A percentile compares a stretch with the other conserved stretches of the same genome.
Evolutionary conservation across 2,888 invertebrate genomes (phyloP).

Genomic region (Acleris holmiana): DNA sequence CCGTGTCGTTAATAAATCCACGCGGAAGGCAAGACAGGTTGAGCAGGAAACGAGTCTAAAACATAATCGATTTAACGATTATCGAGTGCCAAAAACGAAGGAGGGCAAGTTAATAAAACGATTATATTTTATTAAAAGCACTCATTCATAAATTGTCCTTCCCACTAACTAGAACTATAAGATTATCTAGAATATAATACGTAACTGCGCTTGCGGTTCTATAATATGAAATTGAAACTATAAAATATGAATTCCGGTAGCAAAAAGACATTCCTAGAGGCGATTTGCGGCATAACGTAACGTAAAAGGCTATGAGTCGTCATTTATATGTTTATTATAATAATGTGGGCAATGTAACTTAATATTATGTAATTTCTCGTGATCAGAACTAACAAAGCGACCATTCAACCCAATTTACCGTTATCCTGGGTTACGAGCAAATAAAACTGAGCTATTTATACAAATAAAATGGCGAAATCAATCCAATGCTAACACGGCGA

Average conservation of each 20-base stretch:
- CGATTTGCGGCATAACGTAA: slow-evolving; percentile 2
- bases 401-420: background rate
- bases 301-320: background rate
- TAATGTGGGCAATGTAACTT: background rate
- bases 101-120: slow-evolving; percentile 2
- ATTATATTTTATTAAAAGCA: slow-evolving; percentile 11
- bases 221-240: background rate
- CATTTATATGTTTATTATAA: background rate
- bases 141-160: slow-evolving; percentile 4
- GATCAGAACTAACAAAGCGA: background rate
- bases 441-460: too few relatives aligned
- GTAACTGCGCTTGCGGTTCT: background rate
- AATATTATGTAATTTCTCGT: background rate
- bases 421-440: too few relatives aligned
- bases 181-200: slow-evolving; percentile 17
- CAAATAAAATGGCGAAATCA: background rate
- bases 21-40: slow-evolving; percentile 23
- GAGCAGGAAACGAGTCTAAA: slow-evolving; percentile 20
- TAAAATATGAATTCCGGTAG: slow-evolving; percentile 17
- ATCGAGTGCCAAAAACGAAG: slow-evolving; percentile 26
- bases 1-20: background rate
- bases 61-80: slow-evolving; percentile 15
- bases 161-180: background rate
- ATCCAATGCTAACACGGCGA: background rate
- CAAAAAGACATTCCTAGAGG: slow-evolving; percentile 5